Conservation (phyloP, 2,113 vertebrate species). For the Oryzias celebensis region DNA sequence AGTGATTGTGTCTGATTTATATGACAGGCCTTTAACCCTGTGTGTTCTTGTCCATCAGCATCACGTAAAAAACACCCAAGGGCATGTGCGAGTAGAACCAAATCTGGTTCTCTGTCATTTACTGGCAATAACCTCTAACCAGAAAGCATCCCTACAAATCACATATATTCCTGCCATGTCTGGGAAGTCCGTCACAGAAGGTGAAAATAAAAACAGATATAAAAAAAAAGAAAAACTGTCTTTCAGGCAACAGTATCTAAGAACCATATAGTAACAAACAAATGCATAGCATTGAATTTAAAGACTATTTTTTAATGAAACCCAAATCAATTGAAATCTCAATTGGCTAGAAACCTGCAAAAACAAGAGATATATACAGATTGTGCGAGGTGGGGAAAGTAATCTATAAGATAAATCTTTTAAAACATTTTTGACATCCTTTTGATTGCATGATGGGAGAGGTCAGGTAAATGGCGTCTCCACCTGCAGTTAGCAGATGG, state of each 20-base stretch:
- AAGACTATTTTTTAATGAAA: not conserved
- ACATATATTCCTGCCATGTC: constrained; percentile 57
- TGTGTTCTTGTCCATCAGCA: constrained; percentile 74
- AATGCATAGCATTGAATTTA: not conserved
- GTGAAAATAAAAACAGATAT: constrained; percentile 28
- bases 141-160: constrained; percentile 65
- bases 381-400: not conserved
- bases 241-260: not conserved
- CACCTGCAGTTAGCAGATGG: constrained; percentile 33
- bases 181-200: constrained; percentile 42
- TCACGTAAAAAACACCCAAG: constrained; percentile 71
- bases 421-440: too few species aligned
- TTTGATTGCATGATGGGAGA: not conserved
- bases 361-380: not conserved
- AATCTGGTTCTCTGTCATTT: constrained; percentile 70
- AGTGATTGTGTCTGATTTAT: constrained; percentile 76
- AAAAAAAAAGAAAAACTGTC: constrained; percentile 19
- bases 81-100: constrained; percentile 68
- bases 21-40: constrained; percentile 76
- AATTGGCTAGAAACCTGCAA: not conserved
- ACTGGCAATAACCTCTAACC: constrained; percentile 64
- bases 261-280: constrained; percentile 5
- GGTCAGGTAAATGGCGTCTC: constrained; percentile 21
- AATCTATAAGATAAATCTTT: too few species aligned
- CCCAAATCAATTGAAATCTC: not conserved